Percentiles rank a stretch among this genome's conserved stretches.
phyloP scores from a whole-genome alignment of 2,888 invertebrate species.

The Rambutsinella grinnellia region DNA sequence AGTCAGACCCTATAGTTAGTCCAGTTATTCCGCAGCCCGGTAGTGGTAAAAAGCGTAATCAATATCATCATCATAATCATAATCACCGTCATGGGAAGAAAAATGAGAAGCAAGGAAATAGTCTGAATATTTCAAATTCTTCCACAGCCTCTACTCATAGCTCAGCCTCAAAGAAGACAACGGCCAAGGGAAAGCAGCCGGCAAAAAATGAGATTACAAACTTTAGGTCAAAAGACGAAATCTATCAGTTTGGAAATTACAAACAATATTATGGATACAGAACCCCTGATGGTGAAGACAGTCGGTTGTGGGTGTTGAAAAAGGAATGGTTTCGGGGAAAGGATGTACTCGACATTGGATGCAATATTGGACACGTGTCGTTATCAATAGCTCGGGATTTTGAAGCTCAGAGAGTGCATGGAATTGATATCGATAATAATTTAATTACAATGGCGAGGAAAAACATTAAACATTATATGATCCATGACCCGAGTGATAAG shows the following conservation, averaged over 20 bases:
- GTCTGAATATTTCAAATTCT: slow-evolving; percentile 60
- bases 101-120: slow-evolving; percentile 45
- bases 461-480: slow-evolving; percentile 80
- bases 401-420: slow-evolving; percentile 86
- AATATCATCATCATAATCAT: slow-evolving; percentile 48
- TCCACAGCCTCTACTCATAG: slow-evolving; percentile 56
- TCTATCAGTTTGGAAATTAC: slow-evolving; percentile 96
- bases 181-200: slow-evolving; percentile 10
- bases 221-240: slow-evolving; percentile 82
- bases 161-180: slow-evolving; percentile 34
- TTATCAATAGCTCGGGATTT: slow-evolving; percentile 89
- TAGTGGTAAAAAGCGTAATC: slow-evolving; percentile 62
- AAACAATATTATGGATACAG: slow-evolving; percentile 96
- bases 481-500: slow-evolving; percentile 69
- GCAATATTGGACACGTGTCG: slow-evolving; percentile 97
- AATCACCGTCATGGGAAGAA: slow-evolving; percentile 36
- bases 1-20: slow-evolving; percentile 86
- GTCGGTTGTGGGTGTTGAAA: slow-evolving; percentile 86
- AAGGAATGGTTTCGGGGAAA: slow-evolving; percentile 88
- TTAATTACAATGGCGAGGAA: slow-evolving; percentile 83
- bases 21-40: slow-evolving; percentile 93
- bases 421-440: slow-evolving; percentile 94
- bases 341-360: slow-evolving; percentile 96
- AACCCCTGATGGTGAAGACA: slow-evolving; percentile 81
- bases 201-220: slow-evolving; percentile 43